phyloP scores from a whole-genome alignment of 2,113 vertebrate species.

The Rattus rattus region DNA sequence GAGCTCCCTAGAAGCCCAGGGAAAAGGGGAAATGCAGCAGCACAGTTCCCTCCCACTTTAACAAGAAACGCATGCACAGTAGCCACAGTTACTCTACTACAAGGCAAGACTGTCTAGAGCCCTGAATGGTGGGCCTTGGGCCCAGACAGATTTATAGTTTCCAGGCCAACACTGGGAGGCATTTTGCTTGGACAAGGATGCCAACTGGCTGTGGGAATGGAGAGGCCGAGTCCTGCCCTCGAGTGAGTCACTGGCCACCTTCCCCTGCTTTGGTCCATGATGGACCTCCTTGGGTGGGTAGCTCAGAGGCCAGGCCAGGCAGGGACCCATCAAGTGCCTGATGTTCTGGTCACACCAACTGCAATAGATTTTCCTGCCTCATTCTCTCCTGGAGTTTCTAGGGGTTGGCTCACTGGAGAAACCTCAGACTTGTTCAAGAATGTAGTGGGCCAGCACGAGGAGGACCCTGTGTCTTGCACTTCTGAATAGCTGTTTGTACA shows the following conservation, averaged over 20 bases:
- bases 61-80: neutral
- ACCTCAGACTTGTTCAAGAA: conserved; percentile 22
- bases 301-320: neutral
- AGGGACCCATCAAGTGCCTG: neutral
- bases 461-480: neutral
- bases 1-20: conserved; percentile 45
- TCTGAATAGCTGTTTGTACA: neutral
- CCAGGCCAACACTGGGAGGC: neutral
- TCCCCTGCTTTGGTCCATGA: neutral
- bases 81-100: neutral
- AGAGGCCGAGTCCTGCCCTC: neutral
- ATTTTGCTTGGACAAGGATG: neutral
- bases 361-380: neutral
- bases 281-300: neutral
- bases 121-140: neutral
- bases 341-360: neutral
- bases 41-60: neutral
- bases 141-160: neutral
- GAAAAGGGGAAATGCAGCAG: neutral
- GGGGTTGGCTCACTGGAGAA: neutral
- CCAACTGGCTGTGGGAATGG: neutral
- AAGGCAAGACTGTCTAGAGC: neutral
- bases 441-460: neutral
- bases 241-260: neutral
- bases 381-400: neutral